Base-by-base conservation (phyloP, 1,140 invertebrate genomes). In the Drosophila ananassae region DNA sequence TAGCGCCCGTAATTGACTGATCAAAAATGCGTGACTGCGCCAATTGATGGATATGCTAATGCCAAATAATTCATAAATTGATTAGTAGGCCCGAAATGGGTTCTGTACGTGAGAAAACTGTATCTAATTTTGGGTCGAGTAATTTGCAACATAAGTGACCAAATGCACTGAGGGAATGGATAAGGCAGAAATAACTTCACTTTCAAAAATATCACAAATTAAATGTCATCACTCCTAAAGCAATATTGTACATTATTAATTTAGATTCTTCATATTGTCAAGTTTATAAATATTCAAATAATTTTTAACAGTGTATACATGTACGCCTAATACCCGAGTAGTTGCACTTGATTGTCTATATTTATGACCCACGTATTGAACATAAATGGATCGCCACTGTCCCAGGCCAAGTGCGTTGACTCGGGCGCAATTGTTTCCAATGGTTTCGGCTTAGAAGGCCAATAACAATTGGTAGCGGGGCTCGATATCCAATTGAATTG, bases 311-410 rank as follows among this genome's bases (percentile, higher is more conserved):
- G 58, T 61, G 47, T 6, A 52, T 21, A 2, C 6, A 10, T 67
- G 13, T 1, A 1, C 0, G 48, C 22, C 34, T 34, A 46, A 64
- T 52, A 34, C n/a, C 10, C 28, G 13, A 24, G 25, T 25, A 53
- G 30, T 59, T 53, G 25, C 60, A 7, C 39, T 51, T 55, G 32
- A 67, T 79, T 59, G 79, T 79, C 78, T 63, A 48, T 76, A 64
- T 83, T 83, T 84, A 83, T 79, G 76, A 50, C 25, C 75, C 79
- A 82, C 79, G 79, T 83, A 56, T 62, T 28, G 41, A 58, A 44
- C 47, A 69, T 50, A 62, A 77, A 48, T 81, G 78, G 28, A 54
- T 37, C 32, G 39, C 59, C 62, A 50, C 17, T 75, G 71, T 66
- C 59, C 63, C 63, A 30, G 44, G 25, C 37, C 32, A 39, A 56